These are phyloP conservation scores for Leptinotarsa juncta DNA, from an alignment of 2,888 invertebrate species.

Conservation along the genomic window DNA sequence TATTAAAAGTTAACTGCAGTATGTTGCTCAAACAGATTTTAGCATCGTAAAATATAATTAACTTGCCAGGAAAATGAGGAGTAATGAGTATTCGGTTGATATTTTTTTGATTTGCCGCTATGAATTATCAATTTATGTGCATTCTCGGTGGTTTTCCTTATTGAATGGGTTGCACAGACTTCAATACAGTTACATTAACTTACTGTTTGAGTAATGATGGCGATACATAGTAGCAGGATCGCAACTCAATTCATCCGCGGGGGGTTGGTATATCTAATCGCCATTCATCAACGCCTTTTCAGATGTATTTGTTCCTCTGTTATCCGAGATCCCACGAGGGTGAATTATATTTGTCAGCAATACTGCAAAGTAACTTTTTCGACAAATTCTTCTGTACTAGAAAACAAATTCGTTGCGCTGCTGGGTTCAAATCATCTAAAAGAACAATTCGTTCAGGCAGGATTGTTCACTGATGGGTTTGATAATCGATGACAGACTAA, in stretches of 20 bases:
- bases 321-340: too few species aligned
- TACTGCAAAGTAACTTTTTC: too few species aligned
- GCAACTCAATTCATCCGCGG: background rate
- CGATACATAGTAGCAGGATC: slow-evolving; percentile 5
- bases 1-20: slow-evolving; percentile 40
- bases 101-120: slow-evolving; percentile 31
- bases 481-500: too few species aligned
- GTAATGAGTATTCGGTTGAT: slow-evolving; percentile 42
- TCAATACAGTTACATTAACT: slow-evolving; percentile 17
- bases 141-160: slow-evolving; percentile 19
- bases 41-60: slow-evolving; percentile 44
- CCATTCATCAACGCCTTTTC: background rate
- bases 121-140: slow-evolving; percentile 20
- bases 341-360: too few species aligned
- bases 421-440: too few species aligned
- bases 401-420: too few species aligned
- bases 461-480: too few species aligned
- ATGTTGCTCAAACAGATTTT: slow-evolving; percentile 41
- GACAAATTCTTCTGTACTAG: too few species aligned
- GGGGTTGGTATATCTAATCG: slow-evolving; percentile 10
- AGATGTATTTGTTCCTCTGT: background rate
- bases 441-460: too few species aligned
- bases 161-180: background rate
- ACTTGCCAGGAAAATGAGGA: slow-evolving; percentile 41
- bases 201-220: slow-evolving; percentile 14